Base-by-base conservation (phyloP, 2,113 vertebrate genomes). In the Sarotherodon lohbergeri region DNA sequence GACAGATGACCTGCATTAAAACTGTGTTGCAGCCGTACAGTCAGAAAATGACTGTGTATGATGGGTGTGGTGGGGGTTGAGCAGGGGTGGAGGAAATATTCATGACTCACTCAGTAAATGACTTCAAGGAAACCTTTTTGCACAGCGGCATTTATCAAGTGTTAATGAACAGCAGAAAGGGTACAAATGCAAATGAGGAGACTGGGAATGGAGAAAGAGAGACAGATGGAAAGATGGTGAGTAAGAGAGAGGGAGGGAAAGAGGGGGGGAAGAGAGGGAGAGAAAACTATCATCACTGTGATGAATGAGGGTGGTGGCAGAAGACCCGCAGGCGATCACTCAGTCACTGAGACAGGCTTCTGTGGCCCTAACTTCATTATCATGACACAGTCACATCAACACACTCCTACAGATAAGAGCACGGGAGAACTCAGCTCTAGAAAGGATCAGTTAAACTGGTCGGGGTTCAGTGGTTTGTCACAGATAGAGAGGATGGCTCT, bases 91-190 rank as follows among this genome's bases (percentile, higher is more conserved):
- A 85, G 86, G 52, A 94, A 90, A 94, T 93, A 87, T 92, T 90
- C 90, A 94, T 92, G 92, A 94, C 89, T 94, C 88, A 80, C 82
- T 85, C 81, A 89, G 90, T 73, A 93, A 94, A 94, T 92, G 89
- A 92, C 91, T 95, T 93, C 86, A 93, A 94, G 89, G 92, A 92
- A 93, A 90, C 73, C 87, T 92, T 93, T 93, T 94, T 90, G 82
- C 93, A 87, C 84, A 29, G 89, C 87, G 57, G 88, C 91, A 94
- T 95, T 93, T 88, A 94, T 95, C 93, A 93, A 92, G 91, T 89
- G 82, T 91, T 94, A 95, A 95, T 94, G 93, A 94, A 93, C 87
- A 88, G 79, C 87, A 88, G 91, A 94, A 89, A 94, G 91, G 91
- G 82, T 87, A 82, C 80, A 66, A 87, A 94, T 94, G 92, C 89